phyloP scores from a whole-genome alignment of 2,797 vertebrate genomes.

The Hyperoplus immaculatus region DNA sequence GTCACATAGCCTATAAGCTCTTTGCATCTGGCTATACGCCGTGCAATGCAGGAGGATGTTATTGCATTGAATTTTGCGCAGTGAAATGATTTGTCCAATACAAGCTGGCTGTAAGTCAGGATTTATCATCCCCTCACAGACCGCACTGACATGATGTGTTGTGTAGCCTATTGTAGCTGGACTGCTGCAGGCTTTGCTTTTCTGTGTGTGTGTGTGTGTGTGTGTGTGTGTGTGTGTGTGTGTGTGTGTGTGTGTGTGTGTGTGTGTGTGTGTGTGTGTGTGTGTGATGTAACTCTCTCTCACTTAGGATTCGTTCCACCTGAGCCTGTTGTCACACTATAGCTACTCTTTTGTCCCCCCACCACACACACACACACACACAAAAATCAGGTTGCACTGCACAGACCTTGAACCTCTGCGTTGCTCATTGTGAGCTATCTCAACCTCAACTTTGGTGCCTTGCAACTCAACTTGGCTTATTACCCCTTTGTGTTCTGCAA shows the following conservation, averaged over 20 bases:
- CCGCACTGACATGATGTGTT: slow-evolving; percentile 41
- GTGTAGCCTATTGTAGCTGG: slow-evolving; percentile 44
- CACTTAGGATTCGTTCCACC: slow-evolving; percentile 50
- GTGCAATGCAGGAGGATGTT: slow-evolving; percentile 2
- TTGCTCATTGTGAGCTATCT: slow-evolving; percentile 23
- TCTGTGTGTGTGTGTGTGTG: no score
- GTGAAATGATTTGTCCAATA: background rate
- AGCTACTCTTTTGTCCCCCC: slow-evolving; percentile 58
- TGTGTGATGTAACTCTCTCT: slow-evolving; percentile 64
- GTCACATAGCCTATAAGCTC: background rate
- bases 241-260: no score
- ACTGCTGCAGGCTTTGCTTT: slow-evolving; percentile 45
- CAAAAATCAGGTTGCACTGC: slow-evolving; percentile 48
- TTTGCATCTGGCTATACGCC: background rate
- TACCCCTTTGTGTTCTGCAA: slow-evolving; percentile 11
- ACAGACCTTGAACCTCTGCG: slow-evolving; percentile 27
- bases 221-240: no score
- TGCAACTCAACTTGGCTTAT: slow-evolving; percentile 26
- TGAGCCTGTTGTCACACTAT: slow-evolving; percentile 34
- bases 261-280: no score
- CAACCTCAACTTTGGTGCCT: slow-evolving; percentile 29
- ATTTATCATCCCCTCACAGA: slow-evolving; percentile 16
- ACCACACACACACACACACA: no score
- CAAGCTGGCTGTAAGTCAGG: slow-evolving; percentile 9
- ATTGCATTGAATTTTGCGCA: slow-evolving; percentile 35